Evolutionary conservation across 2,797 vertebrate species (phyloP), one percentile per base, ranked within the genome.

Genomic region (Sphenodon punctatus): DNA sequence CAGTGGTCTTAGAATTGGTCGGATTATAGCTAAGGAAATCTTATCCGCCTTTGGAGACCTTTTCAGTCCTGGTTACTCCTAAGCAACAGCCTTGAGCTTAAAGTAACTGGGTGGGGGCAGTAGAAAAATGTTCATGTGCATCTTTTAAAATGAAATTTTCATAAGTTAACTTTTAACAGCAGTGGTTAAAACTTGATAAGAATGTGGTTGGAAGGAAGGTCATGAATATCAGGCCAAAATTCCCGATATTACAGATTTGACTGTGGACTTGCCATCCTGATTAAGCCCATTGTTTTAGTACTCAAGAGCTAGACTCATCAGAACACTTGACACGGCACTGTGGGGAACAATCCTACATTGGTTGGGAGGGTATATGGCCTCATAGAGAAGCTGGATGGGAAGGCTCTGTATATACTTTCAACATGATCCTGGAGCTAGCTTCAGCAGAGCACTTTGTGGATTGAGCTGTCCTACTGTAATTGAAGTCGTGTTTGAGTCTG

Each of bases 21-120:
- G 10, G 46, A 45, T 87, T 90, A 78, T 32, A 78, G 49, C 3
- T 64, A 42, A 83, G 78, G 60, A 65, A 65, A 78, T 74, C 69
- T 64, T 42, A 51, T 74, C 51, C 16, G 45, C 32, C 41, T 38
- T 55, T 22, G 34, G 53, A 45, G 59, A 10, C 17, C 41, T 68
- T 27, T 68, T 2, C 73, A 55, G n/a, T 48, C 61, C 19, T 76
- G 23, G 22, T 34, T 34, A n/a, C 6, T 67, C 8, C 8, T 55
- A 8, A 48, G 16, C 36, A 14, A 72, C 36, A 48, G 23, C 46
- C 80, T 80, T 82, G 70, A 58, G 51, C n/a, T 25, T 0, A 4
- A 16, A 75, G 22, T 77, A 55, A 72, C 10, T 51, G 22, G 64
- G 74, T 36, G 43, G 49, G 67, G 15, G n/a, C 17, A 45, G 76